Evolutionary conservation across 2,113 vertebrate genomes (phyloP).

Genomic region (Elaphurus davidianus): DNA sequence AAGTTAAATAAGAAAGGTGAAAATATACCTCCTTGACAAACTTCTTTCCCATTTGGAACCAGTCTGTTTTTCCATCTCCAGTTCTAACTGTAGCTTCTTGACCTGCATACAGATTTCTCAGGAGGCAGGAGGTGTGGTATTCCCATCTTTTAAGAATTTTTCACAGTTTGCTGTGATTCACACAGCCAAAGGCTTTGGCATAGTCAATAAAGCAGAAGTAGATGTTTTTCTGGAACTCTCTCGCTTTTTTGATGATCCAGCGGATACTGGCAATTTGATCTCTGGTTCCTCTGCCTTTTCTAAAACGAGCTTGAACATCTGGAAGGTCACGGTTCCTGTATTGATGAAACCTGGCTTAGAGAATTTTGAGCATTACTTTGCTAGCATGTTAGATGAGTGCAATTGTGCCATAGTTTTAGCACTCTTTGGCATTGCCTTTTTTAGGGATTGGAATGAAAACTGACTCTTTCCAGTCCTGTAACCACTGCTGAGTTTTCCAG

Average conservation of each 20-base stretch:
- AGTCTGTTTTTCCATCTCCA: neutral
- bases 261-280: neutral
- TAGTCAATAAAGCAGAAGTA: neutral
- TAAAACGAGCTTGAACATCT: neutral
- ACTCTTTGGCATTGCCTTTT: neutral
- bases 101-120: neutral
- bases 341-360: neutral
- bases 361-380: neutral
- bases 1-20: neutral
- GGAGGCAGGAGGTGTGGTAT: neutral
- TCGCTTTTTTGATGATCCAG: neutral
- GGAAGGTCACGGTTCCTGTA: neutral
- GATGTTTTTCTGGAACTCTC: neutral
- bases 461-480: neutral
- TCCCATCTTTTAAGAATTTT: neutral
- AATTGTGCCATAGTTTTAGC: neutral
- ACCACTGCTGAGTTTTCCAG: neutral
- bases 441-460: neutral
- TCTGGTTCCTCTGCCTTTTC: neutral
- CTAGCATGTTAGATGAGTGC: neutral
- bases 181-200: neutral
- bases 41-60: neutral
- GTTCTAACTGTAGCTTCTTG: neutral
- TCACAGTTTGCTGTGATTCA: neutral
- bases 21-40: neutral